phyloP scores from a whole-genome alignment of 23 tunicate species.

The Ciona savignyi region DNA sequence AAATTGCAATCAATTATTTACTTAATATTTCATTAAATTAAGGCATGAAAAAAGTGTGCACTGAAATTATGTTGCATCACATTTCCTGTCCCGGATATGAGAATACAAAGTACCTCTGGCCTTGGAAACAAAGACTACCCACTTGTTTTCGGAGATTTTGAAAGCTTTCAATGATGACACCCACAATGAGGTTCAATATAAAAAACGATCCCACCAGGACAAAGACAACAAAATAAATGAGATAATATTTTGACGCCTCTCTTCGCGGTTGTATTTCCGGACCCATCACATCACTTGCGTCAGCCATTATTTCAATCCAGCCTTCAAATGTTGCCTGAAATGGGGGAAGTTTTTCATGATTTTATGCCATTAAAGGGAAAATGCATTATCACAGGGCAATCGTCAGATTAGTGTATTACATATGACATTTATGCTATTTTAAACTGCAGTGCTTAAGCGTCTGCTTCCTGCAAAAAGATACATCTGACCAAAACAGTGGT shows the following conservation, averaged over 20 bases:
- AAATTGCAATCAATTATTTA: too few relatives aligned
- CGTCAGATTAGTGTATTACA: not conserved
- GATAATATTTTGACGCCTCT: constrained; percentile 45
- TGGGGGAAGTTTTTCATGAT: too few relatives aligned
- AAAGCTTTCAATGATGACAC: constrained; percentile 96
- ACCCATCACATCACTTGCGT: constrained; percentile 59
- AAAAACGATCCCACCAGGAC: constrained; percentile 88
- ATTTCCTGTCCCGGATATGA: too few relatives aligned
- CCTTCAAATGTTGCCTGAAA: constrained; percentile 96
- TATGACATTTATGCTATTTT: not conserved
- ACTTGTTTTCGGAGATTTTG: constrained; percentile 73
- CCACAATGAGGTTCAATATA: constrained; percentile 91
- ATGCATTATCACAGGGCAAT: not conserved
- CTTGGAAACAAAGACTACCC: not conserved
- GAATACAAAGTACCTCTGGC: too few relatives aligned
- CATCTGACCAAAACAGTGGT: too few relatives aligned
- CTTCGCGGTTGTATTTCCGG: constrained; percentile 60
- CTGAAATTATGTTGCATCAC: not conserved
- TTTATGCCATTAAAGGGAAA: too few relatives aligned
- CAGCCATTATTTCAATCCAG: constrained; percentile 95
- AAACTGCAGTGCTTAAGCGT: not conserved
- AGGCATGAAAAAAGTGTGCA: not conserved
- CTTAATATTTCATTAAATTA: not conserved
- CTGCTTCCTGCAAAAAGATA: too few relatives aligned
- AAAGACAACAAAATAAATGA: constrained; percentile 67